phyloP scores from a whole-genome alignment of 2,888 invertebrate species.

The Bruchidius siliquastri region DNA sequence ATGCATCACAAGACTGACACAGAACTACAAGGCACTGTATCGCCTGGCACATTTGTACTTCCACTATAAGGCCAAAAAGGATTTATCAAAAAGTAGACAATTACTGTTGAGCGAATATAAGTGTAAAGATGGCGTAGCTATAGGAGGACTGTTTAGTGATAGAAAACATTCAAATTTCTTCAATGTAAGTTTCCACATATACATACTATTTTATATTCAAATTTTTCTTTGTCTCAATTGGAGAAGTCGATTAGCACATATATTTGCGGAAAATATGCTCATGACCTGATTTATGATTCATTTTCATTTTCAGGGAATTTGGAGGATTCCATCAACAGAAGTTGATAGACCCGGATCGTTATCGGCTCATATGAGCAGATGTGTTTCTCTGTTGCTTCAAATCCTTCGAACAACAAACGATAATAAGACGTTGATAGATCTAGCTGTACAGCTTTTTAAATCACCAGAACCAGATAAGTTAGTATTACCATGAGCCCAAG shows the following conservation, averaged over 20 bases:
- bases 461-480: slow-evolving; percentile 84
- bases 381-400: slow-evolving; percentile 75
- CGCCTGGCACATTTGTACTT: slow-evolving; percentile 80
- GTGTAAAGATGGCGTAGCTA: slow-evolving; percentile 60
- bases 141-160: slow-evolving; percentile 81
- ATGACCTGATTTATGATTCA: too few species aligned
- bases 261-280: too few species aligned
- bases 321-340: slow-evolving; percentile 86
- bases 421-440: slow-evolving; percentile 70
- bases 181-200: slow-evolving; percentile 56
- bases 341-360: slow-evolving; percentile 90
- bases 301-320: slow-evolving; percentile 62
- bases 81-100: slow-evolving; percentile 66
- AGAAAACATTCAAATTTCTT: slow-evolving; percentile 83
- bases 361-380: slow-evolving; percentile 84
- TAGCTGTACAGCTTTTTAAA: slow-evolving; percentile 72
- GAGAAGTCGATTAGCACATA: too few species aligned
- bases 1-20: slow-evolving; percentile 79
- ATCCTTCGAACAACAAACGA: slow-evolving; percentile 76
- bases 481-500: slow-evolving; percentile 3
- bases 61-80: slow-evolving; percentile 61
- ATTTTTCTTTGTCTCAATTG: too few species aligned
- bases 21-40: slow-evolving; percentile 91
- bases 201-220: too few species aligned
- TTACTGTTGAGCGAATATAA: slow-evolving; percentile 66